Base-by-base conservation (phyloP, 2,797 vertebrate genomes). In the Mus caroli region DNA sequence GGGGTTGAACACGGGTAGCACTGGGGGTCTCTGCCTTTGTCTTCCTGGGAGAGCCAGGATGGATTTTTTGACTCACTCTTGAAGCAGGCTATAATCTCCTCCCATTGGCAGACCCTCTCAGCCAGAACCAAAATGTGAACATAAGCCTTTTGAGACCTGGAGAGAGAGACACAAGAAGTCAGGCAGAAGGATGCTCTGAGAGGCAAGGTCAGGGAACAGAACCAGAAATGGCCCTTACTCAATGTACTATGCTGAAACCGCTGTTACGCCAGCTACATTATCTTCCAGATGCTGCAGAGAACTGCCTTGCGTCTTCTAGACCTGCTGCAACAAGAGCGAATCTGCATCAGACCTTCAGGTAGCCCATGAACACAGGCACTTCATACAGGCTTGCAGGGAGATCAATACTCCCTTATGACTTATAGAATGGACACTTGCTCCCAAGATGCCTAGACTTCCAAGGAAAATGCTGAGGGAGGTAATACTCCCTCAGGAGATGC, bases 1-100 rank as follows among this genome's bases (percentile, higher is more conserved):
- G 43, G 76, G 77, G 8, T 1, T 22, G 50, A 40, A 10, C 73
- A 13, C 4, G 0, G 0, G 50, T 37, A n/a, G 3, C 0, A 0
- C 64, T 60, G 40, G 67, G 69, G 22, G 58, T 83, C 83, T 75
- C 69, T 92, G 43, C 14, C 31, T 24, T 77, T 26, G 8, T 3
- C 26, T 88, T 84, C 52, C 62, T n/a, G 46, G 71, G 43, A 83
- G 20, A 77, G 24, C 14, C 4, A 26, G 8, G 1, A 1, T 34
- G 76, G 52, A 76, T 84, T 84, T 88, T 88, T 73, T 71, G 94
- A 93, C 89, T 95, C 83, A 75, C 11, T 22, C 0, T 50, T 9
- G 6, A 75, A 56, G 54, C 77, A 22, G 40, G 69, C 62, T 76
- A 20, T 82, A 17, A 54, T 80, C 7, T 37, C 40, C 0, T 12